A percentile compares a stretch with the other conserved stretches of the same genome.
These are phyloP conservation scores for Eristalis intricaria DNA, from an alignment of 2,888 invertebrate species.

Conservation along the genomic window DNA sequence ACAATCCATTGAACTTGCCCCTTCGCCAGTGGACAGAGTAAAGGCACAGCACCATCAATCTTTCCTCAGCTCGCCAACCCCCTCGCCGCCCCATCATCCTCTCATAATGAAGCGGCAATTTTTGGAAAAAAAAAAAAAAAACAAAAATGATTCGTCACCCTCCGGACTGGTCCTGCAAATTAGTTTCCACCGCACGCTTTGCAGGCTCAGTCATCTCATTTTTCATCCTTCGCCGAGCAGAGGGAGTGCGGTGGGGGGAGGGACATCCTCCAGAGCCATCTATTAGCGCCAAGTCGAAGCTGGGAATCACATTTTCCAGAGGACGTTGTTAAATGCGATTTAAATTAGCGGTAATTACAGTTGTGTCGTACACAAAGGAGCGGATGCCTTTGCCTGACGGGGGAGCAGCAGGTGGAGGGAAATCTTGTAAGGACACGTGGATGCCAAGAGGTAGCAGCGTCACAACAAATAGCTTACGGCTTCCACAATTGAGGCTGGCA, in stretches of 20 bases:
- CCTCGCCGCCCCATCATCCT: background rate
- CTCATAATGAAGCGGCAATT: background rate
- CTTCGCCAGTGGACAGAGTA: background rate
- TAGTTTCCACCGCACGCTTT: background rate
- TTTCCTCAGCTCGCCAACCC: background rate
- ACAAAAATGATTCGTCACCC: background rate
- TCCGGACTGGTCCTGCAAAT: background rate
- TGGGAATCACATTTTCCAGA: background rate
- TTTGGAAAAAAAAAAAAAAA: background rate
- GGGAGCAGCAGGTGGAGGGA: background rate
- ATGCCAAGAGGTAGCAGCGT: background rate
- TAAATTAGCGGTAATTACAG: constrained; percentile 44
- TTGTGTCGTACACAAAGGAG: constrained; percentile 19
- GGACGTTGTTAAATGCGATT: constrained; percentile 28
- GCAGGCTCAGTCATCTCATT: background rate
- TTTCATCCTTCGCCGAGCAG: background rate
- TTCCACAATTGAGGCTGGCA: background rate
- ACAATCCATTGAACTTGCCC: background rate
- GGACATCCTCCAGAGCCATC: background rate
- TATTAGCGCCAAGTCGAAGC: background rate
- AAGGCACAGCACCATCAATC: background rate
- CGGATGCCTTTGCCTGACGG: background rate
- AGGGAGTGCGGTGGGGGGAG: no score
- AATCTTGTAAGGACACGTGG: background rate
- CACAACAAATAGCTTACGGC: background rate